Evolutionary conservation across 2,888 invertebrate species (phyloP), one percentile per base, ranked within the genome.

Genomic region (Cynaeus angustus): DNA sequence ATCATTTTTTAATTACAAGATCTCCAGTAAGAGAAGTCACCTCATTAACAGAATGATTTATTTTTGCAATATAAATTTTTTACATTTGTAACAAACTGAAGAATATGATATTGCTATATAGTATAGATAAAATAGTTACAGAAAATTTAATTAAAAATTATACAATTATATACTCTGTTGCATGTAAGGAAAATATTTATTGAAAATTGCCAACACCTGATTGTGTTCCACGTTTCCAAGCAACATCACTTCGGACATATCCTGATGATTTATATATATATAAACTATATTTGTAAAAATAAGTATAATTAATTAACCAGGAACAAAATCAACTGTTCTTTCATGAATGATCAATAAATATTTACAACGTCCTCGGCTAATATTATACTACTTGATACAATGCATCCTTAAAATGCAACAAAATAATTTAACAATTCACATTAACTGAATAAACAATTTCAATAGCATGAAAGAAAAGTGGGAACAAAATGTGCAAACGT

Each of bases 401-500:
- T 43, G 48, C 45, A 59, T 38, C 7, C 8, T 62, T 37, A 58
- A 68, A 50, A 58, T 53, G 53, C 38, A 70, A 59, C 21, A 59
- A n/a, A 66, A 66, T 45, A 56, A 21, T 21, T 21, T 21, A 21
- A 62, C 55, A 50, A 56, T 9, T 45, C 46, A 67, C 12, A 21
- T 56, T 30, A 56, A 58, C 41, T 65, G 30, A 62, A 62, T 16
- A 52, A 28, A 62, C 37, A 10, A 61, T 14, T 37, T 13, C 14
- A 46, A 13, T 38, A 52, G 50, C 41, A 26, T 16, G 16, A 7
- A 48, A 46, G 37, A 48, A 38, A 73, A 72, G 70, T 73, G 70
- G 71, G 71, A 73, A 73, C 72, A 70, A 70, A 71, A 71, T 66
- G 66, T 74, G 71, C 72, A 65, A 72, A 59, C 53, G 38, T 48